Conservation (phyloP, 2,888 invertebrate genomes). For the Eristalis tenax region DNA sequence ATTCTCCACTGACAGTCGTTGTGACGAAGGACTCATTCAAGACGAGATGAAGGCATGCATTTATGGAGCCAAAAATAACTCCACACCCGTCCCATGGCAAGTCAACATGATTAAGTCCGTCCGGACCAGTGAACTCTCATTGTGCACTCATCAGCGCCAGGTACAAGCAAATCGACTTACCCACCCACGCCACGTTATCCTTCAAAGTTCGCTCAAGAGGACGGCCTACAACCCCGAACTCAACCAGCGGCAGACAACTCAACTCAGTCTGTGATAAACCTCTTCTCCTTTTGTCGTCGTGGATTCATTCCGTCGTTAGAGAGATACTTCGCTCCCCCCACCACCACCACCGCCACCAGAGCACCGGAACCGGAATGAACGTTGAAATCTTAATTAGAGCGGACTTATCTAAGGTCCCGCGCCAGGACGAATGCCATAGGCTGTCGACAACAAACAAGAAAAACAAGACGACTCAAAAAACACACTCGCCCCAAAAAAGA, state of each 20-base stretch:
- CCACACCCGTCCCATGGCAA: neutral
- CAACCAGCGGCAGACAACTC: neutral
- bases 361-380: neutral
- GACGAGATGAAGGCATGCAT: neutral
- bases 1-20: neutral
- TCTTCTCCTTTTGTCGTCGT: neutral
- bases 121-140: neutral
- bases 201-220: neutral
- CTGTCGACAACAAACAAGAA: neutral
- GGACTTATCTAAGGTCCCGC: neutral
- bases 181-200: neutral
- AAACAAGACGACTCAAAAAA: neutral
- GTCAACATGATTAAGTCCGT: neutral
- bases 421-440: neutral
- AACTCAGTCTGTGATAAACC: neutral
- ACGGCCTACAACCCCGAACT: neutral
- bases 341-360: neutral
- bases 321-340: neutral
- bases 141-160: neutral
- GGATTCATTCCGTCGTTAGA: neutral
- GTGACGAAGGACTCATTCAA: neutral
- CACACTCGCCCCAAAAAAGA: neutral
- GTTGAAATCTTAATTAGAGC: neutral
- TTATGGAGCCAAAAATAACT: neutral
- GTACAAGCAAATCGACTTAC: conserved; percentile 1